Evolutionary conservation across 1,140 invertebrate genomes (phyloP).

Genomic region (Pogonognathellus flavescens): DNA sequence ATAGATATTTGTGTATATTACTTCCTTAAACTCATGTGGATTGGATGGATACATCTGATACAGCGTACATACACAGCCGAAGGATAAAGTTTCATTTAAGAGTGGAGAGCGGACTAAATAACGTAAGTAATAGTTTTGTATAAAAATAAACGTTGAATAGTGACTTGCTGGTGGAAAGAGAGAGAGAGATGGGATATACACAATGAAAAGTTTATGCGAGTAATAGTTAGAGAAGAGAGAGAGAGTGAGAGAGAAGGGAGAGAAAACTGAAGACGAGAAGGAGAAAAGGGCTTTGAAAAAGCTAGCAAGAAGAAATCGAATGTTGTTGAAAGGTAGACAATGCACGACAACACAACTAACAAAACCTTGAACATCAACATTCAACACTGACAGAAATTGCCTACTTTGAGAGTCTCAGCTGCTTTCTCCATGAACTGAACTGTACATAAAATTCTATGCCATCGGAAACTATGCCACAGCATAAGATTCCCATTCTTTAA

Average conservation of each 20-base stretch:
- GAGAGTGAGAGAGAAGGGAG: background rate
- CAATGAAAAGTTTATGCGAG: too few species aligned
- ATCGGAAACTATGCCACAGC: constrained; percentile 32
- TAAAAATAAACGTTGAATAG: too few species aligned
- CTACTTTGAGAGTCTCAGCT: constrained; percentile 37
- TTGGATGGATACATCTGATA: too few species aligned
- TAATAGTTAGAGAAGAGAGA: too few species aligned
- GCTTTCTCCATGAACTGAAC: constrained; percentile 41
- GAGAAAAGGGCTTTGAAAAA: constrained; percentile 8
- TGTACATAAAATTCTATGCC: constrained; percentile 24
- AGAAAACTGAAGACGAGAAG: background rate
- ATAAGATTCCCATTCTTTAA: constrained; percentile 15
- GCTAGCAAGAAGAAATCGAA: constrained; percentile 20
- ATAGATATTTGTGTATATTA: too few species aligned
- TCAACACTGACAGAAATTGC: constrained; percentile 46
- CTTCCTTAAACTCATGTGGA: too few species aligned
- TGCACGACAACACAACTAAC: constrained; percentile 48
- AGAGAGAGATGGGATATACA: too few species aligned
- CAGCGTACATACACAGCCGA: too few species aligned
- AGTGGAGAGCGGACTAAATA: too few species aligned
- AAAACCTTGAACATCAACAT: constrained; percentile 48
- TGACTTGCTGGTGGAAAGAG: too few species aligned
- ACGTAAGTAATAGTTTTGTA: too few species aligned
- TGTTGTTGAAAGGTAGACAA: constrained; percentile 27
- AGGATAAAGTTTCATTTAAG: too few species aligned